phyloP scores from a whole-genome alignment of 2,888 invertebrate species.

The Hanleya hanleyi region DNA sequence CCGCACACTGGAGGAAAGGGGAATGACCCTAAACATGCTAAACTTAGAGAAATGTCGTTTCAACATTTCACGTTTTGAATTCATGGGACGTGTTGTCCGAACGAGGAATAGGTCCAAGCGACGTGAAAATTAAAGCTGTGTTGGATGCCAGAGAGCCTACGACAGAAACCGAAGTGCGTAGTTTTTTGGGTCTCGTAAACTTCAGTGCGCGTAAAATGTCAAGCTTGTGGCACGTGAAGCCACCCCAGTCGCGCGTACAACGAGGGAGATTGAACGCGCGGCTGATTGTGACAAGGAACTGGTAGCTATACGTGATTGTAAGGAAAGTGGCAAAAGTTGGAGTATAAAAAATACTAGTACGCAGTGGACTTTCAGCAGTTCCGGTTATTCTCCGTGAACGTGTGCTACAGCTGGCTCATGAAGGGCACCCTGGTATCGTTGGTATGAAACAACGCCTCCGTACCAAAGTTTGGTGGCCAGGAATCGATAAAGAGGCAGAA shows the following conservation, averaged over 20 bases:
- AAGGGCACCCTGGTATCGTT: conserved; percentile 32
- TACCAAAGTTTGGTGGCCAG: conserved; percentile 2
- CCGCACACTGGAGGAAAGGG: background rate
- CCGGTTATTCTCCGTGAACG: conserved; percentile 4
- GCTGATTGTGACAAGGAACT: conserved; percentile 29
- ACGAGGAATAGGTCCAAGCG: conserved; percentile 6
- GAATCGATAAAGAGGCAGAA: conserved; percentile 20
- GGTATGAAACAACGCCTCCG: conserved; percentile 18
- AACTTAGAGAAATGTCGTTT: conserved; percentile 12
- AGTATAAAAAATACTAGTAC: conserved; percentile 20
- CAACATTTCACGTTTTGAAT: background rate
- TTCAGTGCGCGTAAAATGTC: conserved; percentile 17
- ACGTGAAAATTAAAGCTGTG: background rate
- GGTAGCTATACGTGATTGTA: background rate
- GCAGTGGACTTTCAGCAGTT: conserved; percentile 31
- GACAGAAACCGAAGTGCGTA: background rate
- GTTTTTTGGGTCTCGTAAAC: conserved; percentile 9
- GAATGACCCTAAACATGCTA: conserved; percentile 2
- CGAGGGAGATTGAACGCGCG: conserved; percentile 31
- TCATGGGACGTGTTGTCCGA: conserved; percentile 16
- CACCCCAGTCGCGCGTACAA: background rate
- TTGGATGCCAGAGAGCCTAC: conserved; percentile 5
- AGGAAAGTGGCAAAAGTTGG: conserved; percentile 16
- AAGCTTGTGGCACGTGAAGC: background rate
- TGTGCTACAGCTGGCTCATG: conserved; percentile 21